phyloP scores from a whole-genome alignment of 2,888 invertebrate genomes.

The Harpalus rubripes region DNA sequence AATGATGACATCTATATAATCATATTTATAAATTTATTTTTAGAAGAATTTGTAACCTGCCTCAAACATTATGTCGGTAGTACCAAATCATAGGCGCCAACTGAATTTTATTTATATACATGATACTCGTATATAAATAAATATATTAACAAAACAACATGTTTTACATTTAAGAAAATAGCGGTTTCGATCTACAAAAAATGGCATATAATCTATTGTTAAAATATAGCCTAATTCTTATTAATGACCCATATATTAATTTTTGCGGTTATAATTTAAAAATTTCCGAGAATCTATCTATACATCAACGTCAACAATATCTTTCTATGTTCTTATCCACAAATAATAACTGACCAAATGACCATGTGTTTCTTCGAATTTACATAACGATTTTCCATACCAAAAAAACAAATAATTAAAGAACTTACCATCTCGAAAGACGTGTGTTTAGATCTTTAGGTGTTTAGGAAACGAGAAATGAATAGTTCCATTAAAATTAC shows the following conservation, averaged over 20 bases:
- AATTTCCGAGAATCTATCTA: constrained; percentile 26
- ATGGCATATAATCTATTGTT: neutral
- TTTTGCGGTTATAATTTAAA: neutral
- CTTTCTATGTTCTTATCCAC: neutral
- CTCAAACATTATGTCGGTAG: too few species aligned
- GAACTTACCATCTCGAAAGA: too few species aligned
- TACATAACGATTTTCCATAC: constrained; percentile 23
- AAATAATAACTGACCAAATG: constrained; percentile 6
- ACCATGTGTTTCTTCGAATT: constrained; percentile 8
- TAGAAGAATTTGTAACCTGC: too few species aligned
- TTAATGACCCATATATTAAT: constrained; percentile 12
- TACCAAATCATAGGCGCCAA: too few species aligned
- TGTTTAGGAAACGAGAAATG: constrained; percentile 26
- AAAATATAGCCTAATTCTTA: constrained; percentile 8
- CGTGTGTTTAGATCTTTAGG: too few species aligned
- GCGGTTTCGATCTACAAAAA: too few species aligned
- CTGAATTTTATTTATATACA: too few species aligned
- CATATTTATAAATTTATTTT: too few species aligned
- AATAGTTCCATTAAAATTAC: constrained; percentile 62
- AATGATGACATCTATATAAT: too few species aligned
- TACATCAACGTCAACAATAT: constrained; percentile 35
- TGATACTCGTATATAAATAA: too few species aligned
- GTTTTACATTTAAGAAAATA: too few species aligned
- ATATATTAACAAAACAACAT: too few species aligned
- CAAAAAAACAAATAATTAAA: constrained; percentile 16